Base-by-base conservation (phyloP, 2,113 vertebrate genomes). In the Ariopsis seemanni region DNA sequence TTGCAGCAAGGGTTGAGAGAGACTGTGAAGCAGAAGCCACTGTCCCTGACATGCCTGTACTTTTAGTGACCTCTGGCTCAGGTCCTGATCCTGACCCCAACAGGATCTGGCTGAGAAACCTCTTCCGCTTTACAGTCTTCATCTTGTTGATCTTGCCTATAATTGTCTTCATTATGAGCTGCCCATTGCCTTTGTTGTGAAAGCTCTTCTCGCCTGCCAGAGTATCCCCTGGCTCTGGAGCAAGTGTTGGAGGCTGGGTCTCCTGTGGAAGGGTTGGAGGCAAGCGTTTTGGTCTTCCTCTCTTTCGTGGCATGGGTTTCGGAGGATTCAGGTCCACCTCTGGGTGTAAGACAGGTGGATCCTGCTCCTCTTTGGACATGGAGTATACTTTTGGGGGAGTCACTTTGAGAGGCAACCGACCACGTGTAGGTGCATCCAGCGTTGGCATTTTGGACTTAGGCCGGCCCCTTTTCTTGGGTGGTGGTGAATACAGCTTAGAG, bases 101-200 rank as follows among this genome's bases (percentile, higher is more conserved):
- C 30, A 99, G 95, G 83, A 99, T 98, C 93, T 99, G 98, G 92
- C 96, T 99, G 82, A 99, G 93, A 84, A 99, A 95, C 52, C 98
- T 97, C 89, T 99, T 99, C 34, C 98, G 92, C 91, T 99, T 99
- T 90, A 99, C 93, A 65, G 97, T 99, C 93, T 99, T 99, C 98
- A 99, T 99, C 91, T 99, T 98, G 93, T 99, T 99, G 92, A 99
- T 99, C 90, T 99, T 99, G 22, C 97, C 95, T 85, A 99, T 99
- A 88, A 99, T 98, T 53, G 97, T 97, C 93, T 97, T 99, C 97
- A 99, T 97, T 80, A 99, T 95, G 63, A 96, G 94, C 93, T 99
- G 98, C 55, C 98, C 98, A 0, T 98, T 99, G 92, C 96, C 97
- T 94, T 96, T 97, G 92, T 55, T 96, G 86, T 92, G 93, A 83